Percentiles rank a stretch among this genome's conserved stretches.
Conservation (phyloP, 1,140 invertebrate species). For the Drosophila saltans region DNA sequence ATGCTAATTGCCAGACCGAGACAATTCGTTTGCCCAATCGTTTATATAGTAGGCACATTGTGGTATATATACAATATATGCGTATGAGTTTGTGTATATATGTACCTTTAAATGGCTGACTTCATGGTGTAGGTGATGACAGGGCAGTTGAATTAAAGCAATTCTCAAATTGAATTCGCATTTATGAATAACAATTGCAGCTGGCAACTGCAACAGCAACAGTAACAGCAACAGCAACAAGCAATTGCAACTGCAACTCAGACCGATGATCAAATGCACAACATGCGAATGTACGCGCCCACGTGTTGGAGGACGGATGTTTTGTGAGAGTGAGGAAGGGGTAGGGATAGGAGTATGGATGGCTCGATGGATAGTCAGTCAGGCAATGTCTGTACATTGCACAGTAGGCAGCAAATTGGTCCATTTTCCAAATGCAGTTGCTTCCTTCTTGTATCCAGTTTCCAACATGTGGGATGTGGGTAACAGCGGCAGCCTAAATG, state of each 20-base stretch:
- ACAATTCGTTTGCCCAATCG: constrained; percentile 4
- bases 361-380: neutral
- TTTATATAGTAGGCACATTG: constrained; percentile 5
- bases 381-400: constrained; percentile 43
- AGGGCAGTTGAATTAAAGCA: constrained; percentile 65
- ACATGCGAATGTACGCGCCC: constrained; percentile 44
- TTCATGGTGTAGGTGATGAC: constrained; percentile 54
- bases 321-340: neutral
- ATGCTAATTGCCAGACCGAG: constrained; percentile 43
- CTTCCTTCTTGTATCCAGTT: constrained; percentile 61
- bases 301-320: constrained; percentile 45
- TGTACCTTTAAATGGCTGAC: constrained; percentile 8
- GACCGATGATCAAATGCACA: constrained; percentile 32
- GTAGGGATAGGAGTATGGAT: too few species aligned
- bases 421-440: constrained; percentile 75
- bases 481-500: constrained; percentile 60
- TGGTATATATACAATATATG: neutral
- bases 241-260: constrained; percentile 23
- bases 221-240: constrained; percentile 15
- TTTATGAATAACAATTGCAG: constrained; percentile 79
- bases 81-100: neutral
- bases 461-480: constrained; percentile 55
- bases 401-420: constrained; percentile 80
- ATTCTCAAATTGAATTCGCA: constrained; percentile 80
- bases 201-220: constrained; percentile 24